Base-by-base conservation (phyloP, 1,140 invertebrate genomes). In the Leptoteleia sp. region DNA sequence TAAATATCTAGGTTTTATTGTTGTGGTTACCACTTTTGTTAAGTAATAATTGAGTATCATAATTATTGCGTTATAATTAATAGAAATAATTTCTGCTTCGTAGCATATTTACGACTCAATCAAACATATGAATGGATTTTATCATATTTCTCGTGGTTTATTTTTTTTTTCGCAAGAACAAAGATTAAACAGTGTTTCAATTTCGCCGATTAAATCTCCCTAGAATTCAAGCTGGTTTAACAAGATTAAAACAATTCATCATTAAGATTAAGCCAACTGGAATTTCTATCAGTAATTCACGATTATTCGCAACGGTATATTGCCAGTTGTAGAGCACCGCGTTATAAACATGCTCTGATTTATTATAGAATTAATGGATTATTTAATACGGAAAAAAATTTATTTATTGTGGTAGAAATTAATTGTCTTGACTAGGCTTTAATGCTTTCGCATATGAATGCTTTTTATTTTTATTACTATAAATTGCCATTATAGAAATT, bases 221-320 rank as follows among this genome's bases (percentile, higher is more conserved):
- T 48, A 47, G 29, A 52, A 40, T 35, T 43, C 67, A 7, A 55
- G n/a, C 27, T 47, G 67, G 47, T 42, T 71, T 22, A 61, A 52
- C 37, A n/a, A 71, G 54, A 71, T 71, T 59, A 61, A 71, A 71
- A 61, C 55, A 61, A 71, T 71, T 61, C 55, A 71, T 71, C 54
- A 71, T 71, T 61, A 71, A 71, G 55, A 71, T 71, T 61, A 61
- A 61, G 16, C 55, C 45, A 55, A 54, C 33, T 52, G 45, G 54
- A 71, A 71, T 71, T 42, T 43, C 27, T 62, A 62, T 62, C 68
- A 47, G 38, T 72, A 55, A 72, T 54, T 54, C 43, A 55, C 15
- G 57, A 62, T 72, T 62, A 72, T 72, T 71, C 22, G 45, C 45
- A 52, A 71, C 55, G 47, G 29, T 52, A 48, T 54, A 50, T 27